phyloP scores from a whole-genome alignment of 2,113 vertebrate species.

The Eidolon helvum region DNA sequence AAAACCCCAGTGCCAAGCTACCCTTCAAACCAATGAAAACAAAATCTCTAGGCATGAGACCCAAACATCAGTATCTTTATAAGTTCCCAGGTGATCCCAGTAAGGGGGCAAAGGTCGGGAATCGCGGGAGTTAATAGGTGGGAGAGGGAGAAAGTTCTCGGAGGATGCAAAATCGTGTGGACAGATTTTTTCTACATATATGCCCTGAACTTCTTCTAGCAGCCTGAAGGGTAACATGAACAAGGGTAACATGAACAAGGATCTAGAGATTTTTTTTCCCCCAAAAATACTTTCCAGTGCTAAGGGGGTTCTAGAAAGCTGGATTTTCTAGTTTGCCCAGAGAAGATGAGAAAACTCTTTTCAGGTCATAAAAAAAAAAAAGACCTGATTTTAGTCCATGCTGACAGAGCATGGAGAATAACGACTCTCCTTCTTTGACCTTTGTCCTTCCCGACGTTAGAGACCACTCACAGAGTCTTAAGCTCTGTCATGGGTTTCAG shows the following conservation, averaged over 20 bases:
- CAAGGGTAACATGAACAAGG: too few species aligned
- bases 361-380: neutral
- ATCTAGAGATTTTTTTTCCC: neutral
- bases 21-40: neutral
- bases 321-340: neutral
- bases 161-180: fast-evolving
- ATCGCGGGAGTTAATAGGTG: too few species aligned
- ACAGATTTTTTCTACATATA: fast-evolving
- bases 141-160: neutral
- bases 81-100: neutral
- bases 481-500: neutral
- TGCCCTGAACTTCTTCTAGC: neutral
- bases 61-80: neutral
- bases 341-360: neutral
- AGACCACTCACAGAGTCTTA: neutral
- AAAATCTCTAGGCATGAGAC: neutral
- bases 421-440: neutral
- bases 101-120: fast-evolving
- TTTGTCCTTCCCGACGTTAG: neutral
- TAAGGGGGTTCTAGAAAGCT: neutral
- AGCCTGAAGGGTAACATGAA: neutral
- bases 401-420: too few species aligned
- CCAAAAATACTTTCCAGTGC: neutral
- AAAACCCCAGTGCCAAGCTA: neutral
- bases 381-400: too few species aligned